A percentile compares a stretch with the other conserved stretches of the same genome.
Evolutionary conservation across 2,888 invertebrate genomes (phyloP).

Genomic region (Stictocephala bisonia): DNA sequence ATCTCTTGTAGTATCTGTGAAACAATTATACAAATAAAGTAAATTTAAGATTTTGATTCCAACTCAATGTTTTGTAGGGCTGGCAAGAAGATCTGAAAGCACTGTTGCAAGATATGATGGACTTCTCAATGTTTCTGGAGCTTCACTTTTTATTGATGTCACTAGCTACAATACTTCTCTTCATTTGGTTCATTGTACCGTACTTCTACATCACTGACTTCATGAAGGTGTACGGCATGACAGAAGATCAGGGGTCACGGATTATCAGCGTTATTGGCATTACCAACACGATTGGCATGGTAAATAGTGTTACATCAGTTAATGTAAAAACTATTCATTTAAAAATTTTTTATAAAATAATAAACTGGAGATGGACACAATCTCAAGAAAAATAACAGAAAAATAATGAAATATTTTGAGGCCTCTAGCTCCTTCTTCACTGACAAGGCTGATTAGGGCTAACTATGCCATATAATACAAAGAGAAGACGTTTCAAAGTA

Average conservation of each 20-base stretch:
- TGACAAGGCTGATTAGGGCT: too few species aligned
- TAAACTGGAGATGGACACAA: too few species aligned
- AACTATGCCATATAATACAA: too few species aligned
- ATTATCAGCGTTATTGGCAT: conserved; percentile 89
- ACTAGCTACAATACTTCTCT: conserved; percentile 87
- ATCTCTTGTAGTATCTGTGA: too few species aligned
- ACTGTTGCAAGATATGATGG: conserved; percentile 77
- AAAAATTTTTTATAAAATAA: too few species aligned
- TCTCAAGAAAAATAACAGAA: too few species aligned
- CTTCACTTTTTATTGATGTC: conserved; percentile 84
- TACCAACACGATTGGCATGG: conserved; percentile 92
- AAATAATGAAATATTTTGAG: too few species aligned
- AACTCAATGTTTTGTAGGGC: conserved; percentile 71
- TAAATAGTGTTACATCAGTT: conserved; percentile 64
- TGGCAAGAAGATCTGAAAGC: conserved; percentile 78
- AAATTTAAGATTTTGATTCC: too few species aligned
- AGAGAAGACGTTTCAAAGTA: too few species aligned
- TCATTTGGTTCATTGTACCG: conserved; percentile 95
- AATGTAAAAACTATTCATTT: too few species aligned
- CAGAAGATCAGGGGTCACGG: conserved; percentile 79
- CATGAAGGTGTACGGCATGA: conserved; percentile 72
- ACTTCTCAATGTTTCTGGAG: conserved; percentile 82
- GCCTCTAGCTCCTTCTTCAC: too few species aligned
- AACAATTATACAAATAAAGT: too few species aligned
- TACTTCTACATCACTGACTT: conserved; percentile 94